Base-by-base conservation (phyloP, 37 sponge, comb jelly and placozoan genomes). In the Haliclona indistincta region DNA sequence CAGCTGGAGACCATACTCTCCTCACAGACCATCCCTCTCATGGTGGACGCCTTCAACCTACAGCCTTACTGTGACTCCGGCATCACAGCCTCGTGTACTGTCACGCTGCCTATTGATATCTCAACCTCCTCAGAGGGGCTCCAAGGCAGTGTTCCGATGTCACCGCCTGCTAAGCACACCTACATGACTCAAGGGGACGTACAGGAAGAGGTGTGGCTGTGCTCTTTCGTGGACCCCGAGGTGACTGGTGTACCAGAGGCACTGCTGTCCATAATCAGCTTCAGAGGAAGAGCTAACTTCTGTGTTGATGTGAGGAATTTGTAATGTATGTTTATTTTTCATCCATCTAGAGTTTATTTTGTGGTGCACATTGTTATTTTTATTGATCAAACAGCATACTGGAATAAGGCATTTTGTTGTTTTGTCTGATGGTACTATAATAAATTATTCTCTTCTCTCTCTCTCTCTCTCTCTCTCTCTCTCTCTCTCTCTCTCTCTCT, bases 161-260 rank as follows among this genome's bases (percentile, higher is more conserved):
- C 62, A 3, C 26, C 30, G 0, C 34, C 75, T 1, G 2, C 68
- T 25, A 28, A 72, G 28, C 86, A 90, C 64, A n/a, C 54, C 0
- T 43, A 77, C 19, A 82, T 81, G 4, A 69, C 71, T 36, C 56
- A 52, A 25, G 85, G 86, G 15, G 85, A 90, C 78, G 75, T 90
- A 34, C 81, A 81, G 72, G 87, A 90, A 67, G 91, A 90, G 53
- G 72, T 90, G 22, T 90, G 91, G 91, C 64, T 90, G 54, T 67
- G 81, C 53, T 29, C 34, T 40, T n/a, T 25, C 4, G 74, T 73
- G 64, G 41, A 71, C 28, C 41, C 55, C 40, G n/a, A 36, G 22
- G 17, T 37, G 40, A 8, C 13, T 17, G 60, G n/a, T 6, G n/a
- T 4, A 36, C 32, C 3, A 42, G 54, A 39, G 61, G 30, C 15